These are phyloP conservation scores for Magallana gigas DNA, from an alignment of 1,140 invertebrate species.

Conservation along the genomic window DNA sequence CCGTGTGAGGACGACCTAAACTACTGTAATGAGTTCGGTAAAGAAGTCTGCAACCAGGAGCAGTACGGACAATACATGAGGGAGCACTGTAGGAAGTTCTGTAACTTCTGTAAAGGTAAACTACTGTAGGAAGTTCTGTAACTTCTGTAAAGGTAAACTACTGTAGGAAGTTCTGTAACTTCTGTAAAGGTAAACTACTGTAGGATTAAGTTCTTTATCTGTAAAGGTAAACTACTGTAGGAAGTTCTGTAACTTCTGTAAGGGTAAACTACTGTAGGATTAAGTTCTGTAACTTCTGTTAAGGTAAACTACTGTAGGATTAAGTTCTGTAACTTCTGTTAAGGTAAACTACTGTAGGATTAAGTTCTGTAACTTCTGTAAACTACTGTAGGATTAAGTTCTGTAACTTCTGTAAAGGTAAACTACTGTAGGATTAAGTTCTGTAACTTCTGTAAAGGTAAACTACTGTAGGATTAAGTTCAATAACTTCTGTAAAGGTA, in stretches of 20 bases:
- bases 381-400: too few relatives aligned
- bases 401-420: too few relatives aligned
- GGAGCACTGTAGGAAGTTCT: slow-evolving; percentile 46
- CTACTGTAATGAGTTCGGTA: slow-evolving; percentile 8
- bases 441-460: neutral
- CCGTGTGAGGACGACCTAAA: slow-evolving; percentile 20
- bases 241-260: too few relatives aligned
- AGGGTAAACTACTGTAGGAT: too few relatives aligned
- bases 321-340: neutral
- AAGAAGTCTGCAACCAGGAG: neutral
- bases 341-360: too few relatives aligned
- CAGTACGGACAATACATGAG: slow-evolving; percentile 23
- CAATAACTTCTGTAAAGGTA: neutral
- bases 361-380: too few relatives aligned
- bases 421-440: neutral
- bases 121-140: too few relatives aligned
- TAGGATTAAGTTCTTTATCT: too few relatives aligned
- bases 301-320: neutral
- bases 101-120: slow-evolving; percentile 43
- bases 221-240: too few relatives aligned
- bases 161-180: too few relatives aligned
- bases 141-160: too few relatives aligned
- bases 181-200: neutral
- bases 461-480: neutral
- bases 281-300: too few relatives aligned